These are phyloP conservation scores for Pseudotriccus pelzelni DNA, from an alignment of 2,797 vertebrate species.

Conservation along the genomic window DNA sequence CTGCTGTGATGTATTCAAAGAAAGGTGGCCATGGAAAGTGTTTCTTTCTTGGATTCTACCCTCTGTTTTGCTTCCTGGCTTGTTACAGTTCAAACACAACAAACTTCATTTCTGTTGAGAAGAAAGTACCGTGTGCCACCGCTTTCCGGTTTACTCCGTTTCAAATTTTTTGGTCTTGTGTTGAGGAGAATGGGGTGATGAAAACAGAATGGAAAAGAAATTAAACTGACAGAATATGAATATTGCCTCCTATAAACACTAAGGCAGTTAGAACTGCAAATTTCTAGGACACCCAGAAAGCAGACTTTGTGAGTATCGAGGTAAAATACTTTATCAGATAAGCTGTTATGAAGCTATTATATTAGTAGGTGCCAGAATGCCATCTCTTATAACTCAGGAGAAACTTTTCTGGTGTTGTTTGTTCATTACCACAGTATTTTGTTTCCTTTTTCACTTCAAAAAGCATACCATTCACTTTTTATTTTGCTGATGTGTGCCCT, in stretches of 20 bases:
- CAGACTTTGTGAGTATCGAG: neutral
- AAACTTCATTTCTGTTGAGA: neutral
- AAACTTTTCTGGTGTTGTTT: neutral
- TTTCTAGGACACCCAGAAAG: neutral
- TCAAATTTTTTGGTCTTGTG: neutral
- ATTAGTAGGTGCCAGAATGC: neutral
- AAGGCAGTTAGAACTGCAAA: neutral
- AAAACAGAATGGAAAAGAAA: neutral
- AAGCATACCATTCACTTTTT: neutral
- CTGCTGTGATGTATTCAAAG: neutral
- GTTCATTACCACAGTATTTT: neutral
- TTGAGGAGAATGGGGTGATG: neutral
- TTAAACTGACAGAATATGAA: neutral
- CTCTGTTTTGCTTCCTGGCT: neutral
- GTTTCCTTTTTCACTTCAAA: neutral
- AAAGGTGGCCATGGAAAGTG: neutral
- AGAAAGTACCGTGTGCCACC: neutral
- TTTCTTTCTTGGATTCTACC: neutral
- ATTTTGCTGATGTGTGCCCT: neutral
- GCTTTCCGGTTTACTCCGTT: neutral
- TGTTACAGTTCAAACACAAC: neutral
- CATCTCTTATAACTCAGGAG: neutral
- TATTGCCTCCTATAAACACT: neutral
- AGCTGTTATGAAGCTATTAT: neutral
- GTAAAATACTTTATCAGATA: neutral